Percentiles rank a stretch among this genome's conserved stretches.
Evolutionary conservation across 2,113 vertebrate genomes (phyloP).

Genomic region (Cavia porcellus): DNA sequence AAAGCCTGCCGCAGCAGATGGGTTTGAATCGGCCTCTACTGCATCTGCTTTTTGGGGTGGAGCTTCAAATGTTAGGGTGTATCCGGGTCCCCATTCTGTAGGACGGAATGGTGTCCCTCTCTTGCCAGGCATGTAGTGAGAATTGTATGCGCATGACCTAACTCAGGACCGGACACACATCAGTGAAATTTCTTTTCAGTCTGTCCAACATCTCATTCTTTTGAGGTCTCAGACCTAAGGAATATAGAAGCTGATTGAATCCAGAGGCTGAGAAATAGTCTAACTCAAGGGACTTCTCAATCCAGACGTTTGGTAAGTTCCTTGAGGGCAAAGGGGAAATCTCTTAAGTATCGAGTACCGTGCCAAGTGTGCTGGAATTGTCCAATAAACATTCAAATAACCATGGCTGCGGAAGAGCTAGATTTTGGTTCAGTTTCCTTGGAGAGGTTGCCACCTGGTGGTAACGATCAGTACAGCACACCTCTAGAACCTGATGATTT

Average conservation of each 20-base stretch:
- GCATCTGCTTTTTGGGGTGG: no score
- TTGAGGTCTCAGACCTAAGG: neutral
- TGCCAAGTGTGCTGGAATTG: neutral
- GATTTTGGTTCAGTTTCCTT: conserved; percentile 65
- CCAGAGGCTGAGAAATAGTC: neutral
- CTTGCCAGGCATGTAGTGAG: no score
- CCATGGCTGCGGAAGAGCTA: neutral
- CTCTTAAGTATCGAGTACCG: conserved; percentile 21
- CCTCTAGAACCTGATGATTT: neutral
- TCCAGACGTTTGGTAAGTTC: conserved; percentile 32
- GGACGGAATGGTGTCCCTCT: no score
- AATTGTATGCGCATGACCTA: no score
- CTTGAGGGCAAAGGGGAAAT: conserved; percentile 66
- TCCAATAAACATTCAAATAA: neutral
- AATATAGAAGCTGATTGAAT: neutral
- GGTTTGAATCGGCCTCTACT: no score
- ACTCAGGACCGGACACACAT: neutral
- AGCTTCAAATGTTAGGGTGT: no score
- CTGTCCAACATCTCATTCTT: no score
- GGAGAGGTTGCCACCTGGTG: conserved; percentile 81
- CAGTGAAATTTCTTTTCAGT: neutral
- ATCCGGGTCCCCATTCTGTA: no score
- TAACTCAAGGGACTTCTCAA: neutral
- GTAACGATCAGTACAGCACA: neutral
- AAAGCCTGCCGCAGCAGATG: no score